These are phyloP conservation scores for Cochlearius cochlearius DNA, from an alignment of 2,113 vertebrate genomes.

Conservation along the genomic window DNA sequence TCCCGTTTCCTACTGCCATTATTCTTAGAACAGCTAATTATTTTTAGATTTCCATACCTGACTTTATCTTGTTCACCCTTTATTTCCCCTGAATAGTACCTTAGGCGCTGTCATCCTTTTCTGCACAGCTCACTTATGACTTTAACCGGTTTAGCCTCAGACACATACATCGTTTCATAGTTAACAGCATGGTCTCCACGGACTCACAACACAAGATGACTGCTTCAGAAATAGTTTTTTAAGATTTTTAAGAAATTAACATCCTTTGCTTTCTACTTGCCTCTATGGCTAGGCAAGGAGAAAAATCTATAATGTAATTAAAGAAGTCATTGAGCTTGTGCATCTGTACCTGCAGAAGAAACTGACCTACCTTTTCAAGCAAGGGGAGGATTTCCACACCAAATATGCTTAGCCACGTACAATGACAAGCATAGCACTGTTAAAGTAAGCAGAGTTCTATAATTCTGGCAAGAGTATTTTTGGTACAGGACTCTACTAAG, in stretches of 20 bases:
- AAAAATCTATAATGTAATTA: background rate
- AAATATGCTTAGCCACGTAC: background rate
- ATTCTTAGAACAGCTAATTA: background rate
- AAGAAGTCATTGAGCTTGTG: background rate
- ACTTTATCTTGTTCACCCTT: background rate
- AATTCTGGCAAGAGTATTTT: background rate
- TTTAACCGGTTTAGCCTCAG: background rate
- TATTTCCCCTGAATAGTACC: background rate
- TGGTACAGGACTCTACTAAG: background rate
- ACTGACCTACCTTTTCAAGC: background rate
- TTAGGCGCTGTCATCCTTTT: background rate
- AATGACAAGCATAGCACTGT: accelerated
- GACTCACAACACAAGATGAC: background rate
- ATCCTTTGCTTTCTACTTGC: background rate
- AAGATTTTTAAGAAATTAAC: background rate
- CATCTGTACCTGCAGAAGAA: background rate
- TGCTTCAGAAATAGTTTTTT: background rate
- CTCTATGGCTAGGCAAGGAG: background rate
- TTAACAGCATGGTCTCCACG: background rate
- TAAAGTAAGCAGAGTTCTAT: background rate
- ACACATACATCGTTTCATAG: background rate
- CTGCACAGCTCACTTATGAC: background rate
- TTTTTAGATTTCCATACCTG: background rate
- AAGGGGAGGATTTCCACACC: background rate
- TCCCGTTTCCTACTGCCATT: background rate